Base-by-base conservation (phyloP, 2,888 invertebrate genomes). In the Hydrotaea cyrtoneurina region DNA sequence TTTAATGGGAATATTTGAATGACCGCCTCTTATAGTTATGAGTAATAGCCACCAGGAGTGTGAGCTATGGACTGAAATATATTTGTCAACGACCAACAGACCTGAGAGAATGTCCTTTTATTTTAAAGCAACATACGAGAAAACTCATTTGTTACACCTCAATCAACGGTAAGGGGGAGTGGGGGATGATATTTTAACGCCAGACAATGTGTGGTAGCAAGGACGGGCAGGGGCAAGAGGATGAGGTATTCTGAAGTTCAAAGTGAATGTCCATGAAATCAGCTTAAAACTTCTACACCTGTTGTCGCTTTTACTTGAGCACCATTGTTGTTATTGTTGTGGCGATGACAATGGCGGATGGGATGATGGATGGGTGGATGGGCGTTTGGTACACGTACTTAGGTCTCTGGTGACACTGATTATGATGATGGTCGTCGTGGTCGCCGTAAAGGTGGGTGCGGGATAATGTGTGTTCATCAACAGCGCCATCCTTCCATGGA, bases 221-320 rank as follows among this genome's bases (percentile, higher is more conserved):
- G 2, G 50, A 26, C 26, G 5, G 59, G 36, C 4, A 8, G 36
- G 36, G 36, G 39, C 39, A 23, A 11, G 7, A 23, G 26, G 13
- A 4, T 2, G 7, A 31, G 31, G 31, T 4, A 23, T 59, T 59
- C 26, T 36, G 36, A 36, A 36, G 36, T 39, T 66, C 66, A 66
- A 66, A 66, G 21, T 66, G 66, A 66, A 39, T 66, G 39, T 43
- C 66, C 39, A 31, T 64, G 39, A 66, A 66, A 66, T 39, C 39
- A 43, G 39, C 66, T 39, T 66, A 39, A 43, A 39, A 66, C 21
- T 3, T 66, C 66, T 13, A 66, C 66, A 66, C 43, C 66, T 66
- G 66, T 66, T 66, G 15, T 59, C 17, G 59, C 31, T 31, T 31
- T 31, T 31, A 31, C 2, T 31, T 31, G n/a, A n/a, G 2, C 31